Base-by-base conservation (phyloP, 2,113 vertebrate genomes). In the Egretta garzetta region DNA sequence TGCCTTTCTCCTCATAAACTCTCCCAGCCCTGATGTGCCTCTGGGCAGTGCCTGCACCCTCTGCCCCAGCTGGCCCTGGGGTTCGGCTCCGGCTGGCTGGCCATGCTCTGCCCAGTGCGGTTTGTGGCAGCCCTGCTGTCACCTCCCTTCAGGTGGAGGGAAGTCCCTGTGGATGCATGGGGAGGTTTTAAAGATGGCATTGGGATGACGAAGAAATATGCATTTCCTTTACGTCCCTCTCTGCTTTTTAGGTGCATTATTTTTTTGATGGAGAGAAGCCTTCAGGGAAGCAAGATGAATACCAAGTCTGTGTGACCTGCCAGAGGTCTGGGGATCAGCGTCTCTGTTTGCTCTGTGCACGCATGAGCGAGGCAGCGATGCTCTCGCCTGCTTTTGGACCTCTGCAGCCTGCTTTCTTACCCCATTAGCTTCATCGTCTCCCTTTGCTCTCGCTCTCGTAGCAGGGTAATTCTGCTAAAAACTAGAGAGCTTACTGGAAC, bases 401-500 rank as follows among this genome's bases (percentile, higher is more conserved):
- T 80, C 50, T 2, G 4, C 49, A 52, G 22, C 15, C 35, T 60
- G 39, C 50, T 58, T 63, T 67, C 73, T 75, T 33, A 33, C 56
- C 33, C 33, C 0, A 4, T 14, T 23, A 56, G 17, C 66, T 64
- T 93, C 43, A 15, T 94, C 45, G 35, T 73, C 79, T 75, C 33
- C n/a, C 39, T 87, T 84, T 71, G 55, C 59, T 73, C 67, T 90
- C 0, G 1, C 23, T 79, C 41, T 93, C 8, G 0, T 9, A 64
- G 45, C 32, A 58, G 68, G 0, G 3, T 58, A 66, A 26, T 93
- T 96, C 92, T 95, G 49, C 64, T 77, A 72, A 94, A 88, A 93
- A 45, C 45, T 94, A 28, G 77, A 88, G 94, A 96, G 66, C 8
- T 96, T 73, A 45, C 84, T 90, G 84, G 77, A 95, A 85, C 75